phyloP scores from a whole-genome alignment of 2,113 vertebrate species.

The Polypterus bichir region DNA sequence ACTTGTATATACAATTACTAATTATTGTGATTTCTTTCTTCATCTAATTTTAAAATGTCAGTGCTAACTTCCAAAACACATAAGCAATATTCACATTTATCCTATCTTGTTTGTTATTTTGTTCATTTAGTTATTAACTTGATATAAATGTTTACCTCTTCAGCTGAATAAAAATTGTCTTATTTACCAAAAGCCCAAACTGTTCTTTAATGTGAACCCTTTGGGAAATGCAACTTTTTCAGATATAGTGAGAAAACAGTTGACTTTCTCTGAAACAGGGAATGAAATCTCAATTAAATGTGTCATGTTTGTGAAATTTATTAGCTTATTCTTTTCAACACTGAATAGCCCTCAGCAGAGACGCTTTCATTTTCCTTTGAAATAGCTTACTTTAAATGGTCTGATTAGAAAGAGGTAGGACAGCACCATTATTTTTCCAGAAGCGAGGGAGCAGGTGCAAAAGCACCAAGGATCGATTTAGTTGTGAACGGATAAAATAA shows the following conservation, averaged over 20 bases:
- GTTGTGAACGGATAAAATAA: slow-evolving; percentile 47
- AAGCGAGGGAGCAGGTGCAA: slow-evolving; percentile 31
- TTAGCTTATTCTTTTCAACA: slow-evolving; percentile 25
- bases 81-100: too few species aligned
- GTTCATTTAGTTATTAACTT: too few species aligned
- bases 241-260: slow-evolving; percentile 21
- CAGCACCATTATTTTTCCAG: slow-evolving; percentile 24
- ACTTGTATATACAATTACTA: too few species aligned
- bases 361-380: slow-evolving; percentile 26
- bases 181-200: too few species aligned
- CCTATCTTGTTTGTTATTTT: too few species aligned
- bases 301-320: slow-evolving; percentile 41
- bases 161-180: too few species aligned
- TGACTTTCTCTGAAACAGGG: slow-evolving; percentile 37
- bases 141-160: too few species aligned
- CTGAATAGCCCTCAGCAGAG: slow-evolving; percentile 24
- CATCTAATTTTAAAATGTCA: too few species aligned
- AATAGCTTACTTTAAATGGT: slow-evolving; percentile 36
- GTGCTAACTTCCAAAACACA: too few species aligned
- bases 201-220: slow-evolving; percentile 35
- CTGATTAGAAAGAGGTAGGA: slow-evolving; percentile 35
- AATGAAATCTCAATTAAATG: slow-evolving; percentile 48
- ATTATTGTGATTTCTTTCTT: too few species aligned
- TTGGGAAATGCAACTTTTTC: slow-evolving; percentile 29
- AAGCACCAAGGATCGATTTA: slow-evolving; percentile 39